Evolutionary conservation across 2,113 vertebrate species (phyloP), one percentile per base, ranked within the genome.

Genomic region (Nothobranchius kuhntae): DNA sequence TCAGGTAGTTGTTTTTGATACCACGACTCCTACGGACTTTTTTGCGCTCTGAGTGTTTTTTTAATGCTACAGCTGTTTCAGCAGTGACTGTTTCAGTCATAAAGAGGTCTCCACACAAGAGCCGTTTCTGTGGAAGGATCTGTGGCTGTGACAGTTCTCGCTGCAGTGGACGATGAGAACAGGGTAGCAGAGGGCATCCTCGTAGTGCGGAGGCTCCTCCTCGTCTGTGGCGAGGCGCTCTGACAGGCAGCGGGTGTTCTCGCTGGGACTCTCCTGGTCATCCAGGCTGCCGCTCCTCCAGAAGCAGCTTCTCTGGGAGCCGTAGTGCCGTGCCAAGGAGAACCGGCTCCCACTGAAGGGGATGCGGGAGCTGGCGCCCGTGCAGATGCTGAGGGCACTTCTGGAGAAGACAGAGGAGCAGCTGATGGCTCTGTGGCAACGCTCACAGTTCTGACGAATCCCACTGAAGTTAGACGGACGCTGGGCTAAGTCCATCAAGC

Each of bases 331-430:
- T 14, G 95, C 93, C 72, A 97, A 85, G 3, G 96, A 98, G 89
- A 98, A 98, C 26, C 94, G 94, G 59, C 96, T 97, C 80, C 93
- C 89, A 46, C 94, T 96, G 86, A 96, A 95, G 9, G 96, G 94
- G 46, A 95, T 93, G 53, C 95, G 93, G 64, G 96, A 94, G 70
- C 96, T 94, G 86, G 94, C 89, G 2, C 89, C 95, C 0, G 95
- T 95, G 57, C 96, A 98, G 91, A 98, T 95, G 89, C 96, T 98
- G 51, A 98, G 93, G 46, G 96, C 96, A 0, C 96, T 98, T 78
- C 97, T 94, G 58, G 97, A 98, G 88, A 98, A 98, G 65, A 98
- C 96, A 2, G 97, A 98, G 36, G 97, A 98, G 87, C 95, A 98
- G 91, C 97, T 98, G 88, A 94, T 94, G 47, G 96, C 94, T 61